A percentile compares a stretch with the other conserved stretches of the same genome.
Evolutionary conservation across 1,140 invertebrate genomes (phyloP).

Genomic region (Grapholita molesta): DNA sequence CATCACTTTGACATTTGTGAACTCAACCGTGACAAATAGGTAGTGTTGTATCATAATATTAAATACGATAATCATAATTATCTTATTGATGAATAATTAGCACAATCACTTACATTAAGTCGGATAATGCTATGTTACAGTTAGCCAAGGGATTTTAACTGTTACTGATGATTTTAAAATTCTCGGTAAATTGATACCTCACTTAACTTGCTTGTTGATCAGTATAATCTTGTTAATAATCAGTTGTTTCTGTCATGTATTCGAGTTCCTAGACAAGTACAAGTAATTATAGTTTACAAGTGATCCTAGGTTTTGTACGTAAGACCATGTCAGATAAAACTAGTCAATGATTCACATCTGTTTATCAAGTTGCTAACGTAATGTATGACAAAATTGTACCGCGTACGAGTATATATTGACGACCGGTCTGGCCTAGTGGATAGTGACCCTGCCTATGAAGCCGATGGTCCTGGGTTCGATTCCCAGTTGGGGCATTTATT

Average conservation of each 20-base stretch:
- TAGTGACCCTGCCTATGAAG: no score
- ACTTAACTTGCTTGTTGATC: background rate
- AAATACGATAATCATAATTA: background rate
- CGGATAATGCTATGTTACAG: background rate
- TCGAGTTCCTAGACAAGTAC: background rate
- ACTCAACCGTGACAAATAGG: background rate
- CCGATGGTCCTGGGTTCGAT: no score
- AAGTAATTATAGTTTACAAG: background rate
- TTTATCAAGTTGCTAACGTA: no score
- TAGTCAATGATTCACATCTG: no score
- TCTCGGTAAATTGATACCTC: background rate
- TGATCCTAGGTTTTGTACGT: background rate
- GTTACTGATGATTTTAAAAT: background rate
- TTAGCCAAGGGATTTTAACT: background rate
- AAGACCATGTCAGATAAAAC: background rate
- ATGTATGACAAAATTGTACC: no score
- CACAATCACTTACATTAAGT: conserved; percentile 4
- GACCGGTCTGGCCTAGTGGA: no score
- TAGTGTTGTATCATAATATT: background rate
- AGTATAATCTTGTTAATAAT: background rate
- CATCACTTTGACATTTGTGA: background rate
- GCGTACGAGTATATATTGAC: no score
- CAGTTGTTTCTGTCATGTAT: background rate
- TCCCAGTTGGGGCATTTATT: no score
- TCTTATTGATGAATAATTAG: background rate